Conservation (phyloP, 2,888 invertebrate species). For the Aphidoletes aphidimyza region DNA sequence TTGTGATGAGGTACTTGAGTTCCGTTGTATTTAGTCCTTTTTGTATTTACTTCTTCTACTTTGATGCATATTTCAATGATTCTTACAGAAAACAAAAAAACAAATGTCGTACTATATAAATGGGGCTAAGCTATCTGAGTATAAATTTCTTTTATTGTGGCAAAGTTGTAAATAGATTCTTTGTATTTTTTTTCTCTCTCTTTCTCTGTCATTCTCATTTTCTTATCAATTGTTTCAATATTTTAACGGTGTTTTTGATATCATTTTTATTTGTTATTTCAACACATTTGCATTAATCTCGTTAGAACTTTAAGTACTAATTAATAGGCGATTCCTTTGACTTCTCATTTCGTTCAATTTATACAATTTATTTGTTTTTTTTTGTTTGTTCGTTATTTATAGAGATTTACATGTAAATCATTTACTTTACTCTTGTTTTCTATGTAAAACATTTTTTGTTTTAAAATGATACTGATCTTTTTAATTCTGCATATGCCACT, state of each 20-base stretch:
- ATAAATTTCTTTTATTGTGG: constrained; percentile 30
- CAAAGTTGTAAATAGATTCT: constrained; percentile 28
- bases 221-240: constrained; percentile 43
- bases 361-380: neutral
- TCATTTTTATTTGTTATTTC: neutral
- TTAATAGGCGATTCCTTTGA: constrained; percentile 37
- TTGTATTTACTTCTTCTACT: neutral
- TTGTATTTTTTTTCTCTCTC: neutral
- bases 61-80: neutral
- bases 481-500: neutral
- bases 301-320: constrained; percentile 51
- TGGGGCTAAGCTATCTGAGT: constrained; percentile 35
- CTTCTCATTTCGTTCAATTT: neutral
- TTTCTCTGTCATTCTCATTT: no score
- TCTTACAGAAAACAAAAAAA: neutral
- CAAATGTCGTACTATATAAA: constrained; percentile 43
- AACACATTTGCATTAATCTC: constrained; percentile 1
- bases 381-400: neutral
- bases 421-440: neutral
- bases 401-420: neutral
- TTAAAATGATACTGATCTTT: neutral
- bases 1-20: constrained; percentile 31
- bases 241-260: neutral
- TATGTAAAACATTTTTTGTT: neutral
- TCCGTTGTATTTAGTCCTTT: neutral